phyloP scores from a whole-genome alignment of 2,797 vertebrate species.

The Takifugu rubripes region DNA sequence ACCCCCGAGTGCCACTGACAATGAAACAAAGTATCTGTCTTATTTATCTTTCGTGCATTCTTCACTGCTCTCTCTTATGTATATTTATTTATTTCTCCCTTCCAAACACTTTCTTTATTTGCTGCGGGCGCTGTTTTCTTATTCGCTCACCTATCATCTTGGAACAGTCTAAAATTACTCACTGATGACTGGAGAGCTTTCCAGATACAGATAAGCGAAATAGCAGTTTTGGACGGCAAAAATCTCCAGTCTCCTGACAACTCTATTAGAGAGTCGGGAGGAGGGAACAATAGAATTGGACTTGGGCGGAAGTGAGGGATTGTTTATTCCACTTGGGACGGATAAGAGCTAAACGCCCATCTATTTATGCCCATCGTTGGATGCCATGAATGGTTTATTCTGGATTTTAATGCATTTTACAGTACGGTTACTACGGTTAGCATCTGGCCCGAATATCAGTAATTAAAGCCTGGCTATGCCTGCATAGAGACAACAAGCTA shows the following conservation, averaged over 20 bases:
- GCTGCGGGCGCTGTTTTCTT: conserved; percentile 81
- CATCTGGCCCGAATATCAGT: no score
- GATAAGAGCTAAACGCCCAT: conserved; percentile 21
- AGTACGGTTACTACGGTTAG: no score
- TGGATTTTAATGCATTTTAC: no score
- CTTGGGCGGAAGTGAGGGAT: conserved; percentile 32
- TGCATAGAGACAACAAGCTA: no score
- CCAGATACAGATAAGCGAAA: conserved; percentile 76
- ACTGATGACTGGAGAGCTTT: conserved; percentile 80
- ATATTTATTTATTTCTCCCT: conserved; percentile 39
- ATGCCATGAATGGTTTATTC: no score
- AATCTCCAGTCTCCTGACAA: conserved; percentile 68
- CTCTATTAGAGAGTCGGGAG: conserved; percentile 52
- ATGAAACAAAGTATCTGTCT: conserved; percentile 94
- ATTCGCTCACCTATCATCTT: conserved; percentile 85
- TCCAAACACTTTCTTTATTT: conserved; percentile 76
- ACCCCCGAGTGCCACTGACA: conserved; percentile 94
- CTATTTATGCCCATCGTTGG: conserved; percentile 15
- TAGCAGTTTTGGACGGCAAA: conserved; percentile 74
- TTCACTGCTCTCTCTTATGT: conserved; percentile 70
- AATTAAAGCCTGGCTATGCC: no score
- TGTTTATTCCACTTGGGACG: conserved; percentile 23
- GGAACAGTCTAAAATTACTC: conserved; percentile 83
- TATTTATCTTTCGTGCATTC: conserved; percentile 93
- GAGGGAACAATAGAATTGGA: conserved; percentile 33